Evolutionary conservation across 2,888 invertebrate species (phyloP).

Genomic region (Minunthozetes semirufus): DNA sequence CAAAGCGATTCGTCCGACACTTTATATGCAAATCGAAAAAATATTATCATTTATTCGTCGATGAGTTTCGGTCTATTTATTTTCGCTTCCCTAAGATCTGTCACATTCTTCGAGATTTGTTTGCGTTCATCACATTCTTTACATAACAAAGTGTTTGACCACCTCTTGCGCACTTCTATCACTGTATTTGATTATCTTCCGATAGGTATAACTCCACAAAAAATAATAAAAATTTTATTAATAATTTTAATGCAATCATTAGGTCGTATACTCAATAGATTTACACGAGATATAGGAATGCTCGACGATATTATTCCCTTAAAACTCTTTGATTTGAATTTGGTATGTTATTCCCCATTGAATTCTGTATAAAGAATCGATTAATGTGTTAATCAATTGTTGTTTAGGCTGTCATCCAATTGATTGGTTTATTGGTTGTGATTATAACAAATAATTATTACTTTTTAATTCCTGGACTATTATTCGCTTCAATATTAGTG

Average conservation of each 20-base stretch:
- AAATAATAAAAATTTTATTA: neutral
- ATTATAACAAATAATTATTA: conserved; percentile 50
- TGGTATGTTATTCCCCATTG: conserved; percentile 3
- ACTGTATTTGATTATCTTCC: conserved; percentile 52
- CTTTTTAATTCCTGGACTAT: conserved; percentile 42
- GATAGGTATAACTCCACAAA: conserved; percentile 46
- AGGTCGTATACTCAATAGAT: conserved; percentile 18
- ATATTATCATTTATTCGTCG: conserved; percentile 34
- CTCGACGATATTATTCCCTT: conserved; percentile 31
- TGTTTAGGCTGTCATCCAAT: neutral
- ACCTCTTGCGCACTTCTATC: conserved; percentile 49
- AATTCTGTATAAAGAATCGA: too few relatives aligned
- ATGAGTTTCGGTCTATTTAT: conserved; percentile 36
- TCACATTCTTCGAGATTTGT: conserved; percentile 41
- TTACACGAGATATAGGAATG: conserved; percentile 30
- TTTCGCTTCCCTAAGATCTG: conserved; percentile 39
- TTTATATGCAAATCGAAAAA: neutral
- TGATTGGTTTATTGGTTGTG: conserved; percentile 44
- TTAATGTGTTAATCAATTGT: neutral
- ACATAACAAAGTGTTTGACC: conserved; percentile 44
- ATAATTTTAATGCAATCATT: neutral
- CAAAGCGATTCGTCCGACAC: conserved; percentile 35
- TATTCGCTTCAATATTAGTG: neutral
- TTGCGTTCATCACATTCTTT: conserved; percentile 40
- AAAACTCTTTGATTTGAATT: conserved; percentile 28